A percentile compares a stretch with the other conserved stretches of the same genome.
These are phyloP conservation scores for Lepidurus arcticus DNA, from an alignment of 1,140 invertebrate genomes.

Conservation along the genomic window DNA sequence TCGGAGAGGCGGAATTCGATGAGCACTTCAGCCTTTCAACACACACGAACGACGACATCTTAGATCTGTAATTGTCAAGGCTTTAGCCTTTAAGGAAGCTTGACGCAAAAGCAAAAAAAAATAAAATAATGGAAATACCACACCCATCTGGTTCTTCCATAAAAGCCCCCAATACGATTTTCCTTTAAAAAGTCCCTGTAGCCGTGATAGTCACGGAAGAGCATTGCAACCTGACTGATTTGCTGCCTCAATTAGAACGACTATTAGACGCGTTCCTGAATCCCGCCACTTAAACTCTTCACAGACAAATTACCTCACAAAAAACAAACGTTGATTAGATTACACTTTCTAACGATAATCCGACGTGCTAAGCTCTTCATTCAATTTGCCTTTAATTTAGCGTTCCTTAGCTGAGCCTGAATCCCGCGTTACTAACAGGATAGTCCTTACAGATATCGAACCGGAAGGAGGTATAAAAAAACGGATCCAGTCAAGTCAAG, in stretches of 20 bases:
- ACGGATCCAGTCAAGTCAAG: background rate
- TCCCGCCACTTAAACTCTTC: background rate
- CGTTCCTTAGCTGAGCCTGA: no score
- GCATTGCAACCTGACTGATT: background rate
- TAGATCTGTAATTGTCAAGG: slow-evolving; percentile 16
- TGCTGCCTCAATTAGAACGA: background rate
- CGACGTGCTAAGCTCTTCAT: no score
- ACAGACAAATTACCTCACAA: background rate
- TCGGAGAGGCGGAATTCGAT: background rate
- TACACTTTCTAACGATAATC: no score
- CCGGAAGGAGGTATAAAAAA: background rate
- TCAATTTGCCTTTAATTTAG: no score
- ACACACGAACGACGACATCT: slow-evolving; percentile 21
- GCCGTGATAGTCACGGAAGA: background rate
- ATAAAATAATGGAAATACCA: slow-evolving; percentile 11
- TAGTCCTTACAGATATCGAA: no score
- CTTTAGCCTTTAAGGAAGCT: background rate
- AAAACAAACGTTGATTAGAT: no score
- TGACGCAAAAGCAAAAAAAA: background rate
- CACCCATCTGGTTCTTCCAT: background rate
- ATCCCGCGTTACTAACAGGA: no score
- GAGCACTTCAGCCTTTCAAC: slow-evolving; percentile 15
- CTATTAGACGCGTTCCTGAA: background rate
- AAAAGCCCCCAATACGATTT: background rate
- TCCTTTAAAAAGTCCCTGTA: background rate